Conservation (phyloP, 2,113 vertebrate species). For the Charadrius vociferus region DNA sequence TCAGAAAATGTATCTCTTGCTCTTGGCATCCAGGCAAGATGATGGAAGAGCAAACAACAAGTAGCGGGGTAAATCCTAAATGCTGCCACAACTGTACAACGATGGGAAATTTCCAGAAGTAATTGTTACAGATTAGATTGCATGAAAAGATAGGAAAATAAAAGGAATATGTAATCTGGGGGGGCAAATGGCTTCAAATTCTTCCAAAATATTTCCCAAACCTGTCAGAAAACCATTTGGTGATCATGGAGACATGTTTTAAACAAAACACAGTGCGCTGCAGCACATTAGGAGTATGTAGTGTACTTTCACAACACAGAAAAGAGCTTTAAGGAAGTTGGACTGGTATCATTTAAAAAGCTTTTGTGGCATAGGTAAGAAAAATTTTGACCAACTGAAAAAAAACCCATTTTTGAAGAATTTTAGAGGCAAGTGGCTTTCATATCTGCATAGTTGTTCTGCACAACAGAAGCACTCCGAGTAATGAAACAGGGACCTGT, state of each 20-base stretch:
- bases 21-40: background rate
- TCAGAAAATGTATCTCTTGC: background rate
- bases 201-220: background rate
- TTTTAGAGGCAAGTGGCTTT: background rate
- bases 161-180: background rate
- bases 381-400: background rate
- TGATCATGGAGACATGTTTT: background rate
- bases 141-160: background rate
- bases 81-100: background rate
- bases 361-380: background rate
- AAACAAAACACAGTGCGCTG: background rate
- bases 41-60: background rate
- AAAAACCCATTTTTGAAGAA: background rate
- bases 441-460: background rate
- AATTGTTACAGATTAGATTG: background rate
- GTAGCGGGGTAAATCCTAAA: background rate
- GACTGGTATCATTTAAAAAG: accelerated
- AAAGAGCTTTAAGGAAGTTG: background rate
- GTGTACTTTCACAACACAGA: background rate
- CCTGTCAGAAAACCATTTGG: background rate
- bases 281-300: background rate
- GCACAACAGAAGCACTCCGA: background rate
- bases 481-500: background rate
- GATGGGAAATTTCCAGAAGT: background rate
- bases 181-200: background rate